These are phyloP conservation scores for Drosophila kohkoa DNA, from an alignment of 1,140 invertebrate species.

Conservation along the genomic window DNA sequence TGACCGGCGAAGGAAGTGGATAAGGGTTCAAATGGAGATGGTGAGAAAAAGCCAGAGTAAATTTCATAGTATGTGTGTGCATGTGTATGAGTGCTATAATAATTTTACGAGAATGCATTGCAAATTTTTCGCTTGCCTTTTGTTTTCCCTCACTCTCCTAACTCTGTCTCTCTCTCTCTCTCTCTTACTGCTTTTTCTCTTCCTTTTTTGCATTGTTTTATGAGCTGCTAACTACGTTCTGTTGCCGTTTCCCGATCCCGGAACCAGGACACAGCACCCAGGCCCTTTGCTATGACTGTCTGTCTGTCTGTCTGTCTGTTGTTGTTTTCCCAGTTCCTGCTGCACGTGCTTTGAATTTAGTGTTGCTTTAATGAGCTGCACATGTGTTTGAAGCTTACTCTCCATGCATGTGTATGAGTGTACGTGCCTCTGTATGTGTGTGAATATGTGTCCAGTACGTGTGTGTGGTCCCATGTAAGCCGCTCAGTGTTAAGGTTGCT, in stretches of 20 bases:
- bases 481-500: slow-evolving; percentile 62
- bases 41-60: slow-evolving; percentile 23
- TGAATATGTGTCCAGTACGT: slow-evolving; percentile 35
- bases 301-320: slow-evolving; percentile 11
- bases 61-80: slow-evolving; percentile 27
- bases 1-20: slow-evolving; percentile 25
- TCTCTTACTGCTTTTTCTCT: not conserved
- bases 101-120: slow-evolving; percentile 58
- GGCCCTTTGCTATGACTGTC: slow-evolving; percentile 1
- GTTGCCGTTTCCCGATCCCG: slow-evolving; percentile 43
- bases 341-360: slow-evolving; percentile 77
- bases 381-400: slow-evolving; percentile 46
- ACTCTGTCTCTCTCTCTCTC: not conserved
- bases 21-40: not conserved
- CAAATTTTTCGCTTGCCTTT: slow-evolving; percentile 43
- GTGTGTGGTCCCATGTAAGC: slow-evolving; percentile 56
- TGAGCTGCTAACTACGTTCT: slow-evolving; percentile 79
- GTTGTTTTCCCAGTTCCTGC: slow-evolving; percentile 45
- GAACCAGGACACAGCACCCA: not conserved
- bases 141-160: slow-evolving; percentile 6
- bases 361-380: slow-evolving; percentile 77
- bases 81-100: slow-evolving; percentile 46
- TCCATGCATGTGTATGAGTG: slow-evolving; percentile 14
- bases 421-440: slow-evolving; percentile 21
- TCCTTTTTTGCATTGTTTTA: slow-evolving; percentile 66